Base-by-base conservation (phyloP, 2,113 vertebrate species). In the Athene noctua region DNA sequence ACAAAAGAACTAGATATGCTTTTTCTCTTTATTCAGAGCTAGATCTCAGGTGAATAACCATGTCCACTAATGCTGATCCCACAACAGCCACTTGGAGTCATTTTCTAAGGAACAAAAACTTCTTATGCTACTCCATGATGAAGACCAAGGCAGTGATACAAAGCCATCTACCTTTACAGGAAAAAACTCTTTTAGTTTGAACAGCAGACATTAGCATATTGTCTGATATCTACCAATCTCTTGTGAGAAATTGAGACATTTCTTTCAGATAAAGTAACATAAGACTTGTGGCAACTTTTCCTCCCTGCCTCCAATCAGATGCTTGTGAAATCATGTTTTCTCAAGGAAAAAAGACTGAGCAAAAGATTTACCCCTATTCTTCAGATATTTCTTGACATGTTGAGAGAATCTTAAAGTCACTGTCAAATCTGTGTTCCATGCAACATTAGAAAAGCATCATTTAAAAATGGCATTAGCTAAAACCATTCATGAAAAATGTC, bases 21-120 rank as follows among this genome's bases (percentile, higher is more conserved):
- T 75, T 82, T 67, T 36, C 17, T 29, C 22, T 67, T 58, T 51
- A 61, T 79, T 22, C 38, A 77, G 52, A 29, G 32, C 27, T 44
- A 49, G 19, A 30, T 44, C 12, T 74, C 84, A n/a, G 49, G 22
- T 44, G 11, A 22, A 61, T 44, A 83, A 71, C 27, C 15, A 36
- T 8, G 22, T 20, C 49, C 2, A 77, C 6, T 30, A 63, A 84
- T 14, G 9, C 8, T 1, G 3, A 34, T 29, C 47, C 15, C 38
- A 36, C 21, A 66, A 44, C 21, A 89, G n/a, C n/a, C 21, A 62
- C 6, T 16, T 10, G 4, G 38, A 85, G 38, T n/a, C 0, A 0
- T 68, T 65, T 92, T 54, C 58, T 80, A 75, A 89, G 80, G n/a
- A 75, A 57, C 11, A 46, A 18, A 44, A 77, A 72, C 12, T 34